Evolutionary conservation across 1,140 invertebrate species (phyloP), one percentile per base, ranked within the genome.

Genomic region (Himalopsyche phryganea): DNA sequence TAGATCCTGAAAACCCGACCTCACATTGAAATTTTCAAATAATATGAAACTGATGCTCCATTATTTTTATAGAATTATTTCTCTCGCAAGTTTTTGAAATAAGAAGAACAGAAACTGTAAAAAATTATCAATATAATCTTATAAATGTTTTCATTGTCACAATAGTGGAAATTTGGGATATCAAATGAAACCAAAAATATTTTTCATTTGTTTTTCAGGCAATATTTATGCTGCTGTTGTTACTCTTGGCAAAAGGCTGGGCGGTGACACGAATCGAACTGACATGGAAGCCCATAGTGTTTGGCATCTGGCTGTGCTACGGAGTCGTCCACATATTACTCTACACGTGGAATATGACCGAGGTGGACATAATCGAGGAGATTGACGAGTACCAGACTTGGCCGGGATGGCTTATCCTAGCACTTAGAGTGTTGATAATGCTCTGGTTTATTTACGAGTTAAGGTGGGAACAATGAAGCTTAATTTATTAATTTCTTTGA

Each of bases 301-400:
- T 96, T 78, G 83, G 88, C 18, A 87, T 97, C 63, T 97, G 94
- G 93, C 80, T 92, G 63, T 83, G 90, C 58, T 98, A 98, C 73
- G 90, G 92, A 44, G 82, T 93, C 57, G 86, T 96, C 23, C 92
- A 96, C 72, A 87, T 96, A 68, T 76, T 96, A 35, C 79, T 98
- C 1, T 98, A 96, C 77, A 86, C 96, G 49, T 98, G 94, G 92
- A 96, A 96, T 79, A 87, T 91, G 83, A 94, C 89, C 38, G 93
- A 96, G 79, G 89, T 97, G 28, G 92, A 97, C 74, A 92, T 95
- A 40, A 93, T 97, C 66, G 92, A 95, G 73, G 94, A 98, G 68
- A 92, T 95, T 50, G 94, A 97, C 72, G 93, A 96, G 68, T 98
- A 96, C 74, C 93, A 98, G 76, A 97, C 94, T 6, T 94, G 92